Evolutionary conservation across 2,797 vertebrate species (phyloP), one percentile per base, ranked within the genome.

Genomic region (Enteromius unitaeniatus): DNA sequence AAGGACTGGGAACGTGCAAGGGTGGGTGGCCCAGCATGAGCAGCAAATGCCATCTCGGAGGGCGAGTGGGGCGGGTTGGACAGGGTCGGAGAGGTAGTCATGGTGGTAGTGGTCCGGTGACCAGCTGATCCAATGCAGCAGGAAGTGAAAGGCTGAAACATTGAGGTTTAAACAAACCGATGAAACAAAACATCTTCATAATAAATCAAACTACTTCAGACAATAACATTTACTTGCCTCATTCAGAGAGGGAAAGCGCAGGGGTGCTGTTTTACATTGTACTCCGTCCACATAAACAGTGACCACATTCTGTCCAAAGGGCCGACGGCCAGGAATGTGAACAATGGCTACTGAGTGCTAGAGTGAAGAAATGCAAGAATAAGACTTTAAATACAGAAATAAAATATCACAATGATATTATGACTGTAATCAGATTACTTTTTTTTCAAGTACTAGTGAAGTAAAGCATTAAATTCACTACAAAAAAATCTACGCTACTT

Each of bases 71-170:
- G 31, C 0, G 92, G 90, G 0, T 90, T 88, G 37, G 90, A 84
- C 34, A 95, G 91, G 82, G 93, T 94, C 5, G 95, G 94, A 0
- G 95, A 93, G 87, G 95, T 95, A 55, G 85, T 7, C 0, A 97
- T 98, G 21, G 97, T 97, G 62, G 97, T 97, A 49, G 95, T 95
- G 21, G 97, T 98, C 47, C 97, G 96, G 91, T 99, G 95, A 64
- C 98, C 97, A 0, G 98, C 97, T 0, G 97, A 98, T 70, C 98
- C 97, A 0, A 99, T 99, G 90, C 97, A 99, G 93, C 98, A 99
- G 87, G 97, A 99, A 8, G 96, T 97, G 91, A 99, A 99, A 79
- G 98, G 95, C 98, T 99, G 90, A 0, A 40, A 84, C 17, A 70
- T 47, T 17, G 1, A 45, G 15, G 65, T n/a, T 47, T n/a, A 40